Evolutionary conservation across 2,888 invertebrate species (phyloP).

Genomic region (Ectemnius lituratus): DNA sequence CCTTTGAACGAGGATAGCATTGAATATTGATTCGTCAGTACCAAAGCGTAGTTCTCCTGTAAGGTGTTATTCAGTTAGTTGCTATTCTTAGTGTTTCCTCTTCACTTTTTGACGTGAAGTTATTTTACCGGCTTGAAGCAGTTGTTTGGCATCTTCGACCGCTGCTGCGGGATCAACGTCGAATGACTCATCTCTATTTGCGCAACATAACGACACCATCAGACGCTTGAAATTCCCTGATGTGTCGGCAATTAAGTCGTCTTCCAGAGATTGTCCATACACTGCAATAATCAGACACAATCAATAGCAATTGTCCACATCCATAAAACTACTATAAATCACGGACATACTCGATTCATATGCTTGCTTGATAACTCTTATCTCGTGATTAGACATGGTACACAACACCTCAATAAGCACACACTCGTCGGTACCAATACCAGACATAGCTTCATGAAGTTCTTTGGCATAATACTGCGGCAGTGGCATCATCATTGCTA

Average conservation of each 20-base stretch:
- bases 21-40: constrained; percentile 93
- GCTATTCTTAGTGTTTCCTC: neutral
- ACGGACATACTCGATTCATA: constrained; percentile 77
- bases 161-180: constrained; percentile 86
- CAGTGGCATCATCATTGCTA: constrained; percentile 81
- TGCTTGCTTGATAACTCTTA: constrained; percentile 77
- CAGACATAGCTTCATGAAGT: constrained; percentile 80
- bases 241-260: constrained; percentile 91
- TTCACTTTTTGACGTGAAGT: neutral
- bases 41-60: constrained; percentile 83
- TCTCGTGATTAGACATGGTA: constrained; percentile 80
- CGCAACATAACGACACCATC: constrained; percentile 90
- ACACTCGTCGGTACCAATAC: constrained; percentile 81
- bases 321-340: neutral
- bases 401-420: constrained; percentile 81
- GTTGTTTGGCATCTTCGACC: constrained; percentile 88
- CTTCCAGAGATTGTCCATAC: constrained; percentile 88
- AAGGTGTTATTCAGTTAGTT: constrained; percentile 10
- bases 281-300: constrained; percentile 79
- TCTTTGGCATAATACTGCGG: constrained; percentile 81
- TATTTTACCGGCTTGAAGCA: constrained; percentile 85
- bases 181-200: constrained; percentile 89
- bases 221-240: constrained; percentile 94
- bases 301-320: no score
- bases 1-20: constrained; percentile 89